Evolutionary conservation across 1,140 invertebrate genomes (phyloP), one percentile per base, ranked within the genome.

Genomic region (Chironomus striatipennis): DNA sequence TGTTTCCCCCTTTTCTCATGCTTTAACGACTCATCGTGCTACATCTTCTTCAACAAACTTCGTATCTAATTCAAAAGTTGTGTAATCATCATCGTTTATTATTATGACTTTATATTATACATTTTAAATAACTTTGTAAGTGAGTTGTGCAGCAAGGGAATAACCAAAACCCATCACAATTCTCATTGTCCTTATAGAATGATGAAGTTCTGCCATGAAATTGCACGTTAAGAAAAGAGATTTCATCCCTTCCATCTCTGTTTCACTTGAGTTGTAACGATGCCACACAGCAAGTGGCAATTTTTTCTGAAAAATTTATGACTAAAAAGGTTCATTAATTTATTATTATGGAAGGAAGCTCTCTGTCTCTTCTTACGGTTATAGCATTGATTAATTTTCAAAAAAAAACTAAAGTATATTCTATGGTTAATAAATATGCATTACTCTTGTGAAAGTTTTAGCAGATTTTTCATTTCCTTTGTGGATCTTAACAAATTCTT

Each of bases 101-200:
- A 57, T 57, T 57, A 57, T 57, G 47, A 57, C 47, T 57, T 57
- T 57, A n/a, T 57, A 57, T 57, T n/a, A n/a, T 57, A 57, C n/a
- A 57, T 57, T 57, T 57, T 12, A 57, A 57, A 57, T 57, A n/a
- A 57, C 12, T 57, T n/a, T n/a, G 15, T 57, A 57, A 57, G 47
- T 57, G n/a, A 57, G 12, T n/a, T 57, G n/a, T n/a, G 47, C n/a
- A 57, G n/a, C 47, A n/a, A 57, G 47, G 47, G 47, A 57, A 57
- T 57, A n/a, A n/a, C 47, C 15, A 57, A 57, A 57, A 57, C 12
- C 10, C 47, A 57, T n/a, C 12, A 57, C 12, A 57, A 15, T n/a
- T n/a, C 47, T 34, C 24, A 34, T 34, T 34, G 24, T 34, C 24
- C 24, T 34, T 34, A 34, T 34, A 34, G 24, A 34, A 34, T 34